Conservation (phyloP, 2,888 invertebrate genomes). For the Orchesella flavescens region DNA sequence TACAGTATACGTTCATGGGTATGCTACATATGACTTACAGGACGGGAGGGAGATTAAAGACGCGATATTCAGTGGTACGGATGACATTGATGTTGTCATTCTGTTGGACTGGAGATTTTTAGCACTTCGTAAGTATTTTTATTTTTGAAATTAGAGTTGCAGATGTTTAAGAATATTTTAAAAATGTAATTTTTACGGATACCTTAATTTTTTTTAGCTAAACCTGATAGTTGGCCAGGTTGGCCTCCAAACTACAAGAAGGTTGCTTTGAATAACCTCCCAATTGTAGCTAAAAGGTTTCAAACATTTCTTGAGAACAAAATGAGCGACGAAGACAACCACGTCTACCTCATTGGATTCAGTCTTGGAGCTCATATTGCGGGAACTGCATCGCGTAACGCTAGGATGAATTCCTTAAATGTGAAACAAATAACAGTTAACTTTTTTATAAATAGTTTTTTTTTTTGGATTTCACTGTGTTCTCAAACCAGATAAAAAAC, state of each 20-base stretch:
- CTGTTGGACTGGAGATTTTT: slow-evolving; percentile 25
- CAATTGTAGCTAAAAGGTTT: not conserved
- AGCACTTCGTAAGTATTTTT: slow-evolving; percentile 31
- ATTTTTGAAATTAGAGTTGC: no score
- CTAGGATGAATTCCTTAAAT: not conserved
- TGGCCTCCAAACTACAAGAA: not conserved
- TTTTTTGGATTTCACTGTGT: not conserved
- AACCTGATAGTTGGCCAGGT: not conserved
- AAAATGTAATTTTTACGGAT: no score
- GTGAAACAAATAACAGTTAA: not conserved
- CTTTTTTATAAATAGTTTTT: not conserved
- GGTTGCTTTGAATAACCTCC: slow-evolving; percentile 7
- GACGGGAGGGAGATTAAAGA: slow-evolving; percentile 29
- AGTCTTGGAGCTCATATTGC: slow-evolving; percentile 18
- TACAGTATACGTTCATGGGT: slow-evolving; percentile 23
- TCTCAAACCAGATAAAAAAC: not conserved
- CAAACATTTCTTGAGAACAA: not conserved
- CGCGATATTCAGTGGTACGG: slow-evolving; percentile 10
- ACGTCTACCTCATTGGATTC: slow-evolving; percentile 14
- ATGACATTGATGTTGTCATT: slow-evolving; percentile 20
- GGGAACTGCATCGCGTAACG: not conserved
- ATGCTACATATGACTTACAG: slow-evolving; percentile 12
- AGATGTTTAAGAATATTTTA: no score
- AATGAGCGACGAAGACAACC: not conserved
- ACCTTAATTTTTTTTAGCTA: not conserved